phyloP scores from a whole-genome alignment of 2,888 invertebrate species.

The Ormyrus labotus region DNA sequence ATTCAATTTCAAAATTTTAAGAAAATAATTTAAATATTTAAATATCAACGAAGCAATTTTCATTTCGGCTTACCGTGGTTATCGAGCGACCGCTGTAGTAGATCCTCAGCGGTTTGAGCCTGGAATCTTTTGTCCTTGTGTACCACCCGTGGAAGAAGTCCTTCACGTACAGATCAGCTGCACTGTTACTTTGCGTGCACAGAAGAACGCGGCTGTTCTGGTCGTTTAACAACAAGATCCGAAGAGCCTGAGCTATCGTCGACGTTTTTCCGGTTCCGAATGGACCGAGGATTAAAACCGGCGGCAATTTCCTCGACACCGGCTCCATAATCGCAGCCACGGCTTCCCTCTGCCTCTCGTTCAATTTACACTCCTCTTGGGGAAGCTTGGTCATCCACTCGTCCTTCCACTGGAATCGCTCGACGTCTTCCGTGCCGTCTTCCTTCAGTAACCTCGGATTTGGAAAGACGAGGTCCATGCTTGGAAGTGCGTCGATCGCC shows the following conservation, averaged over 20 bases:
- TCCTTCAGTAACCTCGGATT: conserved; percentile 14
- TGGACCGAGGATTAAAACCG: conserved; percentile 86
- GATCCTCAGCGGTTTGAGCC: conserved; percentile 82
- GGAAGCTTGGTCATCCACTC: conserved; percentile 25
- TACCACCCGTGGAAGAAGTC: conserved; percentile 89
- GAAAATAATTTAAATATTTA: too few species aligned
- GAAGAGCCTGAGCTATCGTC: conserved; percentile 82
- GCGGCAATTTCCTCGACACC: conserved; percentile 80
- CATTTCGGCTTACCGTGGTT: conserved; percentile 81
- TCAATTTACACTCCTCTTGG: conserved; percentile 80
- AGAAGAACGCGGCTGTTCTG: conserved; percentile 84
- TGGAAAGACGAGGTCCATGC: conserved; percentile 85
- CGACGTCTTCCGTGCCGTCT: too few species aligned
- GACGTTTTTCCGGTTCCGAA: conserved; percentile 94
- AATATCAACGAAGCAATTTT: conserved; percentile 72
- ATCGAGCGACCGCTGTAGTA: conserved; percentile 89
- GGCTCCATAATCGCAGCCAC: conserved; percentile 86
- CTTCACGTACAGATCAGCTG: conserved; percentile 90
- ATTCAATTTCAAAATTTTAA: neutral
- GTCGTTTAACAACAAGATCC: conserved; percentile 78
- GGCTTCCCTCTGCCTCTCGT: conserved; percentile 88
- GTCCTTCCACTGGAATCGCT: conserved; percentile 36
- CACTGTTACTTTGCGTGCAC: conserved; percentile 92
- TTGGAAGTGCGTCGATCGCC: conserved; percentile 86
- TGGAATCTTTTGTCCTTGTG: conserved; percentile 81